phyloP scores from a whole-genome alignment of 2,797 vertebrate genomes.

The Crocidura indochinensis region DNA sequence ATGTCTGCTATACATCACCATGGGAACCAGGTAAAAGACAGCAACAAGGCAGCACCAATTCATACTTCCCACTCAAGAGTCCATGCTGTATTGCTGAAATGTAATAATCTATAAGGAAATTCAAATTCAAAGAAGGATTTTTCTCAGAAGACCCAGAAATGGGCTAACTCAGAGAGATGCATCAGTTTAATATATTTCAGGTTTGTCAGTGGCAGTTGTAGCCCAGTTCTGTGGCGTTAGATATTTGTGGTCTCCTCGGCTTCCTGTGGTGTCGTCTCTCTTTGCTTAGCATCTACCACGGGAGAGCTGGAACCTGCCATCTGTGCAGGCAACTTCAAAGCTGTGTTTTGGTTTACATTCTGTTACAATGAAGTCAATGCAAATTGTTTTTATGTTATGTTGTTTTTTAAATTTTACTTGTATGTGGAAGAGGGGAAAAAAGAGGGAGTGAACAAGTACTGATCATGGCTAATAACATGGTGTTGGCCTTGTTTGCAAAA shows the following conservation, averaged over 20 bases:
- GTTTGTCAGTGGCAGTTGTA: slow-evolving; percentile 78
- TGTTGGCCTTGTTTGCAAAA: slow-evolving; percentile 65
- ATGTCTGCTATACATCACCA: background rate
- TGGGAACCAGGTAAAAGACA: background rate
- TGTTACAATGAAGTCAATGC: slow-evolving; percentile 89
- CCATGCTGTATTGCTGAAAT: background rate
- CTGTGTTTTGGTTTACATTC: slow-evolving; percentile 90
- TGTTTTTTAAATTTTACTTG: slow-evolving; percentile 66
- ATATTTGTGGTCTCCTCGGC: slow-evolving; percentile 89
- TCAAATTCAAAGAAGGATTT: slow-evolving; percentile 45
- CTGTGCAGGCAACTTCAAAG: slow-evolving; percentile 91
- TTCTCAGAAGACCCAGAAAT: background rate
- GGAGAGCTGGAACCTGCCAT: slow-evolving; percentile 89
- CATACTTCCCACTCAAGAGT: background rate
- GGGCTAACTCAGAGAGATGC: slow-evolving; percentile 67
- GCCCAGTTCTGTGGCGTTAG: slow-evolving; percentile 83
- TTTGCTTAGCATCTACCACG: slow-evolving; percentile 86
- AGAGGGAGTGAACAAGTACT: slow-evolving; percentile 15
- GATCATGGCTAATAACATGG: slow-evolving; percentile 59
- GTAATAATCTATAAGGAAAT: background rate
- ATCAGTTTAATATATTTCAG: slow-evolving; percentile 36
- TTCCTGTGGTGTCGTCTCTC: slow-evolving; percentile 88
- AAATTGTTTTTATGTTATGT: slow-evolving; percentile 84
- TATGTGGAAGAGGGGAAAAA: slow-evolving; percentile 34
- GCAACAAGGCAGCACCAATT: background rate